Evolutionary conservation across 2,797 vertebrate genomes (phyloP).

Genomic region (Argya squamiceps): DNA sequence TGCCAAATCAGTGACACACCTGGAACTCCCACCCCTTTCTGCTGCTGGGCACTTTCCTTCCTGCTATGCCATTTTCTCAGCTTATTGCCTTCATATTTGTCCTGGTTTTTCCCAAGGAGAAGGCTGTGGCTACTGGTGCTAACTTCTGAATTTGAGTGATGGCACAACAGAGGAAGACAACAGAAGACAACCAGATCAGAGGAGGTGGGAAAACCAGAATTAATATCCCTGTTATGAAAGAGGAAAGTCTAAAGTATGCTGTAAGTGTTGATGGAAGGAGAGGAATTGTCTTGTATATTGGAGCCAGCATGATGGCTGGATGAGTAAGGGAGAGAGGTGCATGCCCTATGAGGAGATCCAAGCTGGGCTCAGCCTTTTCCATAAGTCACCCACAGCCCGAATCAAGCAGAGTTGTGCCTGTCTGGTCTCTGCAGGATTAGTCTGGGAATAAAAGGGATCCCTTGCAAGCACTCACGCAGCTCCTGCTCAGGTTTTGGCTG

Average conservation of each 20-base stretch:
- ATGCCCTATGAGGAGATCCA: accelerated
- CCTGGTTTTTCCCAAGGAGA: neutral
- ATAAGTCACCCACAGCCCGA: neutral
- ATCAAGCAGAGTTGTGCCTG: accelerated
- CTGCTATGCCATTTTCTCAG: neutral
- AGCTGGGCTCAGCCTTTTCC: neutral
- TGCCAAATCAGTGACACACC: neutral
- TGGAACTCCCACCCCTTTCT: accelerated
- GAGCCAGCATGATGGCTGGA: neutral
- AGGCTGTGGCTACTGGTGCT: neutral
- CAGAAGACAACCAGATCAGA: neutral
- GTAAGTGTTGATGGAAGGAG: neutral
- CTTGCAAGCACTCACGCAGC: accelerated
- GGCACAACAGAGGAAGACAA: neutral
- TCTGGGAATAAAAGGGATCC: neutral
- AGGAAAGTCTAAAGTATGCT: neutral
- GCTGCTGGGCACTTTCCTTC: neutral
- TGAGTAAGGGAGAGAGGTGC: neutral
- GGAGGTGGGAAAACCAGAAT: neutral
- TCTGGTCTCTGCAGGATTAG: neutral
- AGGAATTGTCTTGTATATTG: neutral
- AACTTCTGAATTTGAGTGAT: neutral
- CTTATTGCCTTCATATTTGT: neutral
- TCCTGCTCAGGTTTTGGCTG: neutral
- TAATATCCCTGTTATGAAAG: neutral